Evolutionary conservation across 2,113 vertebrate species (phyloP), one percentile per base, ranked within the genome.

Genomic region (Grammomys dolichurus): DNA sequence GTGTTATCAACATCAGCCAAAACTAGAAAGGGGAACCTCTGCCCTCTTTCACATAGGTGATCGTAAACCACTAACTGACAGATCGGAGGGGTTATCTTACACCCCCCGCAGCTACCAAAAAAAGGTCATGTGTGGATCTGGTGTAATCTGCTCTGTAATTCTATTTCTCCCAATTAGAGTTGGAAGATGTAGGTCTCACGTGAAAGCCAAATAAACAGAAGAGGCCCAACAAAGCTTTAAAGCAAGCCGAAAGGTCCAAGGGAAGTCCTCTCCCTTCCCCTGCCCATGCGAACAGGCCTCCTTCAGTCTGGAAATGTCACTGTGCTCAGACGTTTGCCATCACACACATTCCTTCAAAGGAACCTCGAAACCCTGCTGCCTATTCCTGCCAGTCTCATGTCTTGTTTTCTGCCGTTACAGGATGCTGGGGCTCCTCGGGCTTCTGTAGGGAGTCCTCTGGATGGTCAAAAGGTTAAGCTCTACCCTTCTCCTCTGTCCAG

Each of bases 401-500:
- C 91, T 98, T 95, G 96, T 97, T 98, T 97, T 98, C 97, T 99
- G 2, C 98, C 95, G 24, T 98, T 99, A 82, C 98, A 99, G 98
- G 98, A 98, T 95, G 93, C 88, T 98, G 96, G 86, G 82, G 98
- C 98, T 98, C 82, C 97, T 98, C 98, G 96, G 77, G 95, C 98
- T 98, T 98, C 99, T 98, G 75, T 98, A 98, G 97, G 92, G 96
- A 98, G 94, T 98, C 97, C 98, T 97, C 90, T 98, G 98, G 98
- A 98, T 95, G 95, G 97, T 96, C 99, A 99, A 97, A 99, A 99
- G 99, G 98, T 99, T 98, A 97, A 93, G 1, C 5, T 97, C 98
- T 98, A 58, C 89, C 97, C 96, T 97, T 92, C 93, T 96, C 63
- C 97, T 86, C 85, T 95, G 92, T 96, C 70, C 1, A 28, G 36